Evolutionary conservation across 2,113 vertebrate genomes (phyloP).

Genomic region (Gambusia holbrooki): DNA sequence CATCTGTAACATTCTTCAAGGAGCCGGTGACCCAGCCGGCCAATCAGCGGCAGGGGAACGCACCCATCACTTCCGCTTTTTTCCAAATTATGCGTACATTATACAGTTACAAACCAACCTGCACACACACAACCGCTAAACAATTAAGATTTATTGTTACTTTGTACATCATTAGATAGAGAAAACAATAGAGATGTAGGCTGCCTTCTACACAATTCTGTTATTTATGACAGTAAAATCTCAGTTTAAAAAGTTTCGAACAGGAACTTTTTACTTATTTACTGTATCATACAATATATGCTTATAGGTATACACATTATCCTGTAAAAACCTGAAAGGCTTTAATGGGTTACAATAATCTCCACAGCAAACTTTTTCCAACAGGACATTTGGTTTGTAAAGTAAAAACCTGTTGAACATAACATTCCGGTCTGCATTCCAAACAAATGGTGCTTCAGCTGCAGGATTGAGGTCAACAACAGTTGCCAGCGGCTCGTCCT

Average conservation of each 20-base stretch:
- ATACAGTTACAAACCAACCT: not conserved
- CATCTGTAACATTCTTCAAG: not conserved
- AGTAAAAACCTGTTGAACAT: not conserved
- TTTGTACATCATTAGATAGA: not conserved
- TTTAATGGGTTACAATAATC: no score
- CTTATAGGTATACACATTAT: no score
- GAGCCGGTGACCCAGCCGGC: no score
- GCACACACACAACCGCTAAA: not conserved
- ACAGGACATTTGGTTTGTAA: not conserved
- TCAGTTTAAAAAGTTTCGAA: not conserved
- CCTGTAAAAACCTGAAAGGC: no score
- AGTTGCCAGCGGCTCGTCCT: conserved; percentile 12
- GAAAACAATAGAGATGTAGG: not conserved
- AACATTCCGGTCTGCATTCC: not conserved
- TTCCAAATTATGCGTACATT: not conserved
- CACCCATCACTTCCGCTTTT: not conserved
- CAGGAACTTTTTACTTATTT: not conserved
- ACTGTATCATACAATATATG: no score
- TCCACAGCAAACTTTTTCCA: no score
- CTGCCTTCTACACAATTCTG: not conserved
- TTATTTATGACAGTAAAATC: no score
- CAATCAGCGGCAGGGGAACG: not conserved
- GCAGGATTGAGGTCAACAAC: not conserved
- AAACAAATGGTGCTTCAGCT: not conserved
- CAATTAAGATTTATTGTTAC: not conserved